These are phyloP conservation scores for Drosophila orena DNA, from an alignment of 1,140 invertebrate genomes.

Conservation along the genomic window DNA sequence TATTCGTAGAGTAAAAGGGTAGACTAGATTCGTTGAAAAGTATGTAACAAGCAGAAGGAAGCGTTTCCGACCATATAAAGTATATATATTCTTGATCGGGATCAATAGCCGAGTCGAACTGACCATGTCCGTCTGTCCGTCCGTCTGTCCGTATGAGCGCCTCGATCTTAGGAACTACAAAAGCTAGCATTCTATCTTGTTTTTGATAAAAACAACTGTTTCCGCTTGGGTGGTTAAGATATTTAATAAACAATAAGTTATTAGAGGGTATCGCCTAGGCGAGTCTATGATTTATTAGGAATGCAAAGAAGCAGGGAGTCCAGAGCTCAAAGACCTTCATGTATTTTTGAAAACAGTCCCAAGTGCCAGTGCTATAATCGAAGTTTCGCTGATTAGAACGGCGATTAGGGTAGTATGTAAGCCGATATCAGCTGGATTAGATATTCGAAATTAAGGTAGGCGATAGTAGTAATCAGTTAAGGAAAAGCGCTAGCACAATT, in stretches of 20 bases:
- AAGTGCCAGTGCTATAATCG: conserved; percentile 19
- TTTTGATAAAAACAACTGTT: no score
- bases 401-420: conserved; percentile 11
- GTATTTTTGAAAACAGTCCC: conserved; percentile 4
- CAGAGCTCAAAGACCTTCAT: conserved; percentile 1
- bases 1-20: no score
- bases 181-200: no score
- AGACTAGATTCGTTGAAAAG: no score
- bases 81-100: no score
- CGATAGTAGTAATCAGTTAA: conserved; percentile 28
- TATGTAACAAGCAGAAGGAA: no score
- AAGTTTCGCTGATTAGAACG: conserved; percentile 12
- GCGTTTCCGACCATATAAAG: no score
- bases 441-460: conserved; percentile 35
- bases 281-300: background rate
- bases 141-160: no score
- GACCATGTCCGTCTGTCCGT: no score
- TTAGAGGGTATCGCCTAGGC: background rate
- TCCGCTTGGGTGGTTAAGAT: no score
- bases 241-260: background rate
- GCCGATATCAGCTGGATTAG: conserved; percentile 17
- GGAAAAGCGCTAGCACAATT: background rate
- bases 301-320: background rate
- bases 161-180: no score
- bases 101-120: no score